Percentiles rank a stretch among this genome's conserved stretches.
phyloP scores from a whole-genome alignment of 2,113 vertebrate species.

The Motacilla alba region DNA sequence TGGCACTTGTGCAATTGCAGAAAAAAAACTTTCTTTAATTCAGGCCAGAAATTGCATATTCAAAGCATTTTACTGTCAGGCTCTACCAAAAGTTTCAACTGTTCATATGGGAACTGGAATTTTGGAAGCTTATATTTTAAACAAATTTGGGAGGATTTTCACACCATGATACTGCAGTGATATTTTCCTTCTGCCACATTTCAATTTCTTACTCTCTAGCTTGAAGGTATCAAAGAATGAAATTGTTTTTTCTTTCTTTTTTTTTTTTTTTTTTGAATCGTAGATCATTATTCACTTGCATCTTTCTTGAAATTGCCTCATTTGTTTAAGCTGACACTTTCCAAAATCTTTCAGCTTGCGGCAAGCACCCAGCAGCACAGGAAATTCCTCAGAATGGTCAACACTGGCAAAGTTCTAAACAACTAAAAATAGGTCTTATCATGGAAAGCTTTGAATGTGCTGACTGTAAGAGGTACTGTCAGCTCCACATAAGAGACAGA shows the following conservation, averaged over 20 bases:
- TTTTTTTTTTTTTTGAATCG: background rate
- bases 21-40: background rate
- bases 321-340: background rate
- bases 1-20: background rate
- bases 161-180: background rate
- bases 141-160: background rate
- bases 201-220: background rate
- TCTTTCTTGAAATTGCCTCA: background rate
- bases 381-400: slow-evolving; percentile 24
- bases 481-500: background rate
- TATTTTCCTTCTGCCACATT: background rate
- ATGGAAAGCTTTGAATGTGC: background rate
- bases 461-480: background rate
- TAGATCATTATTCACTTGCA: background rate
- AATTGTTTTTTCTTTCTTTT: background rate
- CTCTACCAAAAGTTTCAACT: background rate
- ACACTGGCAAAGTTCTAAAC: background rate
- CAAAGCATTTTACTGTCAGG: background rate
- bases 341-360: background rate
- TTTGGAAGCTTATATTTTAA: background rate
- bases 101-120: background rate
- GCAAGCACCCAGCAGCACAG: background rate
- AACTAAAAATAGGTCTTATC: background rate
- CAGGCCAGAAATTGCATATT: background rate
- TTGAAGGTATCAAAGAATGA: background rate